Percentiles rank a stretch among this genome's conserved stretches.
Conservation (phyloP, 2,888 invertebrate species). For the Limnephilus auricula region DNA sequence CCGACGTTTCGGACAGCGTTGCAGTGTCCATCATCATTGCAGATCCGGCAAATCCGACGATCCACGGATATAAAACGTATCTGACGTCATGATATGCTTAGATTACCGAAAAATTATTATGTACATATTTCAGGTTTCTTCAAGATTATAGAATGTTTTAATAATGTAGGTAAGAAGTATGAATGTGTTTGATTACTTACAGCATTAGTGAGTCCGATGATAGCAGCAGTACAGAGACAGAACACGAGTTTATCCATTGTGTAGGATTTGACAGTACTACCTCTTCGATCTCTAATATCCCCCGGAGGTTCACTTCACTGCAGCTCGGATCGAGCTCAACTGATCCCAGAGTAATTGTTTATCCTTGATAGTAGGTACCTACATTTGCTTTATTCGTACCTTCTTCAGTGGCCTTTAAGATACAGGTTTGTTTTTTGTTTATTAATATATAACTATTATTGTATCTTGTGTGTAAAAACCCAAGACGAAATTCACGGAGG, state of each 20-base stretch:
- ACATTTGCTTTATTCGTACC: neutral
- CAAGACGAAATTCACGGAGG: neutral
- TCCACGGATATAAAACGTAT: no score
- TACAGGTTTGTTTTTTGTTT: neutral
- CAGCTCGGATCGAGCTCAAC: constrained; percentile 3
- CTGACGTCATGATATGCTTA: neutral
- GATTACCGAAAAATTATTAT: neutral
- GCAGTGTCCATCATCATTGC: no score
- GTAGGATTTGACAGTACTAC: neutral
- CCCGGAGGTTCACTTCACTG: neutral
- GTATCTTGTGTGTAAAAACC: neutral
- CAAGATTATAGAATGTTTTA: neutral
- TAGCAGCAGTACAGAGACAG: neutral
- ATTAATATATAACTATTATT: neutral
- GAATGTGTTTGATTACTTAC: constrained; percentile 2
- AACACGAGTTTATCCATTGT: neutral
- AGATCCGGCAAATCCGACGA: no score
- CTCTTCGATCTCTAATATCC: neutral
- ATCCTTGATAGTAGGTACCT: neutral
- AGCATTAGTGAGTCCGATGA: neutral
- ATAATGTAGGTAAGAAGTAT: neutral
- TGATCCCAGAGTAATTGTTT: neutral
- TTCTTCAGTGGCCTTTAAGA: neutral
- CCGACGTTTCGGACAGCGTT: no score
- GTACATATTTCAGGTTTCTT: neutral